phyloP scores from a whole-genome alignment of 2,113 vertebrate species.

The chimpanzee (Pan troglodytes) region NHGRI_mPanTro3-v2.1_pri NC_072408.2:29148501-29149000 shows the following conservation, averaged over 20 bases:
- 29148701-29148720: not conserved
- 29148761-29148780: not conserved
- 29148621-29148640: no score
- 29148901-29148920: not conserved
- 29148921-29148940: no score
- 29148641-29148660: not conserved
- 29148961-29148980: no score
- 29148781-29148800: not conserved
- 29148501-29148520: no score
- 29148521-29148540: no score
- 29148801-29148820: not conserved
- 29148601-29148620: no score
- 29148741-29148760: not conserved
- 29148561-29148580: no score
- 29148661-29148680: not conserved
- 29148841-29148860: not conserved
- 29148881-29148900: not conserved
- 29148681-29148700: not conserved
- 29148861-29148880: not conserved
- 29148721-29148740: not conserved
- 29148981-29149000: no score
- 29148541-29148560: no score
- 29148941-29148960: no score
- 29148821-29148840: not conserved
- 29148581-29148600: no score